These are phyloP conservation scores for Cryptophagus acutangulus DNA, from an alignment of 2,888 invertebrate species.

Conservation along the genomic window DNA sequence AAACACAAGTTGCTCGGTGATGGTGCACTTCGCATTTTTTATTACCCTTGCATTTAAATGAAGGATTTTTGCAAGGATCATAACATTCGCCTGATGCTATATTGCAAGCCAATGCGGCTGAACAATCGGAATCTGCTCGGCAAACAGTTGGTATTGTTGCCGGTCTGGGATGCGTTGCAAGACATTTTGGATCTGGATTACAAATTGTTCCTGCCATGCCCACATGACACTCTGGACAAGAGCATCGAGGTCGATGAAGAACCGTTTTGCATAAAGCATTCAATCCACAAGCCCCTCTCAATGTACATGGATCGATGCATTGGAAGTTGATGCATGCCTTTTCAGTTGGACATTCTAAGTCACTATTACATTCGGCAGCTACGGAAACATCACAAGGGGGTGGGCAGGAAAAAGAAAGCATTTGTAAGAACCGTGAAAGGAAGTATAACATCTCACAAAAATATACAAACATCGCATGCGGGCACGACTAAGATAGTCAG, in stretches of 20 bases:
- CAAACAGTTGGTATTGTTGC: slow-evolving; percentile 56
- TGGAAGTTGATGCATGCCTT: slow-evolving; percentile 87
- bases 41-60: slow-evolving; percentile 70
- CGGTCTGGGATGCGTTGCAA: slow-evolving; percentile 57
- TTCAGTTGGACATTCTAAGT: slow-evolving; percentile 87
- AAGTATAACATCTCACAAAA: slow-evolving; percentile 51
- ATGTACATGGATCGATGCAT: slow-evolving; percentile 86
- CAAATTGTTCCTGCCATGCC: slow-evolving; percentile 78
- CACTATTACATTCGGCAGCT: slow-evolving; percentile 74
- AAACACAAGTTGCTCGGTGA: slow-evolving; percentile 81
- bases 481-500: slow-evolving; percentile 51
- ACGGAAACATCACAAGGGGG: slow-evolving; percentile 33
- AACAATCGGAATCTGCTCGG: slow-evolving; percentile 65
- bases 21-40: slow-evolving; percentile 85
- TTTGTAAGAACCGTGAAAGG: slow-evolving; percentile 86
- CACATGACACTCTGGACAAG: slow-evolving; percentile 82
- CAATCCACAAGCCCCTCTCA: slow-evolving; percentile 82
- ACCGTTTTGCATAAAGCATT: slow-evolving; percentile 85
- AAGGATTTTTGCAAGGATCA: slow-evolving; percentile 69
- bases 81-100: slow-evolving; percentile 64
- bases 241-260: slow-evolving; percentile 79
- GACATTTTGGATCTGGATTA: slow-evolving; percentile 73
- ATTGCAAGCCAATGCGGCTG: slow-evolving; percentile 70
- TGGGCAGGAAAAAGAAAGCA: slow-evolving; percentile 59
- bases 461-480: slow-evolving; percentile 58